Percentiles rank a stretch among this genome's conserved stretches.
phyloP scores from a whole-genome alignment of 2,797 vertebrate species.

The Danionella dracula region DNA sequence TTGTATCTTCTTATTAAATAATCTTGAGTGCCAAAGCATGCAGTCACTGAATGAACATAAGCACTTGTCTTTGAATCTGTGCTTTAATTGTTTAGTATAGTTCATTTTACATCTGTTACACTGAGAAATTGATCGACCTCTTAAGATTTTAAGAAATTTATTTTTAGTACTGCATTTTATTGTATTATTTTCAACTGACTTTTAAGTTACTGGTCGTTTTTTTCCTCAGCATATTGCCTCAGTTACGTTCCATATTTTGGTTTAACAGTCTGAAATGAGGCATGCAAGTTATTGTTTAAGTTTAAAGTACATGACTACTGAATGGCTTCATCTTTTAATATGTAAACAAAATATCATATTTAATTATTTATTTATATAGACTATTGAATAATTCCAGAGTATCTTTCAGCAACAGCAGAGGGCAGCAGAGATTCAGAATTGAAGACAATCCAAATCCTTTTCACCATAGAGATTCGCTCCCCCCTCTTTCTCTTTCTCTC shows the following conservation, averaged over 20 bases:
- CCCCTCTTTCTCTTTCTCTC: background rate
- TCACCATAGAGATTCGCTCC: no score
- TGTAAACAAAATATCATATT: conserved; percentile 39
- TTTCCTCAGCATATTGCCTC: background rate
- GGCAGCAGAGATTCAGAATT: conserved; percentile 44
- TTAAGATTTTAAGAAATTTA: background rate
- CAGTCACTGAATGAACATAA: conserved; percentile 1
- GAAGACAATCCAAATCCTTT: conserved; percentile 29
- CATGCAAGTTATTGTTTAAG: no score
- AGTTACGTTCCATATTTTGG: background rate
- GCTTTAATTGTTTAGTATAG: background rate
- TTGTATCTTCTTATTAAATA: no score
- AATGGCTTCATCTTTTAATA: background rate
- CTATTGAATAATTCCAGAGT: conserved; percentile 3
- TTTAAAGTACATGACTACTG: background rate
- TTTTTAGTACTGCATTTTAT: background rate
- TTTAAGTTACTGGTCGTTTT: background rate
- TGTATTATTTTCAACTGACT: conserved; percentile 1
- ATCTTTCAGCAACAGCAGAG: conserved; percentile 39
- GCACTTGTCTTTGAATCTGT: background rate
- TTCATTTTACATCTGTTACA: background rate
- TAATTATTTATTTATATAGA: conserved; percentile 53
- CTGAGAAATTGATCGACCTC: background rate
- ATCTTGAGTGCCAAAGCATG: conserved; percentile 20
- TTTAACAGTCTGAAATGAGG: background rate